Evolutionary conservation across 1,140 invertebrate species (phyloP).

Genomic region (Heliconius nattereri): DNA sequence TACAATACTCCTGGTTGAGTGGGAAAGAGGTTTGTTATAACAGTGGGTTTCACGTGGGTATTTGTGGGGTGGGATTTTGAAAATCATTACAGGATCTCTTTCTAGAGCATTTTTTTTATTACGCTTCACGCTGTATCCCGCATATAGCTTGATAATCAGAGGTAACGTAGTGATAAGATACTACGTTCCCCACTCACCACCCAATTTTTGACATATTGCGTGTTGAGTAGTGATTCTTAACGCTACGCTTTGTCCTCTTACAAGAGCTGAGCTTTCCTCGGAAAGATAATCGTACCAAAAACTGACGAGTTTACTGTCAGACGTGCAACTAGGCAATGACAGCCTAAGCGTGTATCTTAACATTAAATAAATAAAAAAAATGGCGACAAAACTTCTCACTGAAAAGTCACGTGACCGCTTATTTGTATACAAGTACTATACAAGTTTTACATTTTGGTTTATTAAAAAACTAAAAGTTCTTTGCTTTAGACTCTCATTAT

Average conservation of each 20-base stretch:
- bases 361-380: not conserved
- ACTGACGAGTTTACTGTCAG: not conserved
- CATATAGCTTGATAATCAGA: not conserved
- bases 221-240: not conserved
- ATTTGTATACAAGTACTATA: not conserved
- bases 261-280: not conserved
- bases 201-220: not conserved
- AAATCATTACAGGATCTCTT: not conserved
- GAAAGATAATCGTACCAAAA: not conserved
- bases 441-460: not conserved
- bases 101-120: not conserved
- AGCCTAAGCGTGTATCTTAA: not conserved
- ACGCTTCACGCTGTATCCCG: not conserved
- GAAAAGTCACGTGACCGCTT: not conserved
- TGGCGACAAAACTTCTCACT: not conserved
- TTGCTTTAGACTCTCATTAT: not conserved
- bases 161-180: not conserved
- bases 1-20: constrained; percentile 35
- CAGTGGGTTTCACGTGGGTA: constrained; percentile 6
- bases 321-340: no score
- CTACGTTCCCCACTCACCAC: not conserved
- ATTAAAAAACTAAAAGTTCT: not conserved
- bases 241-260: not conserved
- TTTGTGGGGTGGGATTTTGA: constrained; percentile 3
- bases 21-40: constrained; percentile 2